Evolutionary conservation across 2,888 invertebrate genomes (phyloP).

Genomic region (Cataglyphis albicans): DNA sequence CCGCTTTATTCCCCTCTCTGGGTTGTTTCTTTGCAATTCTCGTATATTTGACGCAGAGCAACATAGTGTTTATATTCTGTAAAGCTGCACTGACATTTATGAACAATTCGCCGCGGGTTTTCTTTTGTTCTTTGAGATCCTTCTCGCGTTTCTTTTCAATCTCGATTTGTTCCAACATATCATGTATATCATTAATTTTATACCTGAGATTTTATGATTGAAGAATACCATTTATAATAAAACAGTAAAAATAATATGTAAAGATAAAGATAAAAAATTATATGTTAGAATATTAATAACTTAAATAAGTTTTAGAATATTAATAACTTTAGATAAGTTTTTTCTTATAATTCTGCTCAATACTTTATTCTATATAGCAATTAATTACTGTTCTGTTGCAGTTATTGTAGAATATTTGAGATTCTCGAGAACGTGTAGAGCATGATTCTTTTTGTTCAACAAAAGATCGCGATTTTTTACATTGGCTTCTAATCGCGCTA

Average conservation of each 20-base stretch:
- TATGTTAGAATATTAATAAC: not conserved
- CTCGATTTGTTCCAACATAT: slow-evolving; percentile 86
- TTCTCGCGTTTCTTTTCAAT: slow-evolving; percentile 86
- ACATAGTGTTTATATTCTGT: slow-evolving; percentile 88
- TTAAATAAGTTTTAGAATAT: not conserved
- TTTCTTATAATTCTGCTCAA: not conserved
- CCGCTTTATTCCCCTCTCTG: slow-evolving; percentile 38
- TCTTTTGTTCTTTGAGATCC: slow-evolving; percentile 85
- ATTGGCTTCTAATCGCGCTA: slow-evolving; percentile 86
- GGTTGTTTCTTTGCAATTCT: not conserved
- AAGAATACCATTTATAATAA: not conserved
- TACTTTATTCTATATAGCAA: not conserved
- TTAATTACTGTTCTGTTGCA: slow-evolving; percentile 79
- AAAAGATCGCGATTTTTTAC: slow-evolving; percentile 86
- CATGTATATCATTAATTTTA: slow-evolving; percentile 85
- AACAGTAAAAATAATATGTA: not conserved
- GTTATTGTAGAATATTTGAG: slow-evolving; percentile 86
- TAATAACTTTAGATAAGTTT: not conserved
- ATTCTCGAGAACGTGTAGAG: slow-evolving; percentile 84
- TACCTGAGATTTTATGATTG: slow-evolving; percentile 84
- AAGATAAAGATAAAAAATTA: not conserved
- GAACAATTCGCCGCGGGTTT: slow-evolving; percentile 87
- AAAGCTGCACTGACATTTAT: slow-evolving; percentile 88
- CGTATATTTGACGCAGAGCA: slow-evolving; percentile 82
- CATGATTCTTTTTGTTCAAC: slow-evolving; percentile 87